Evolutionary conservation across 2,888 invertebrate species (phyloP).

Genomic region (Tortrix viridana): DNA sequence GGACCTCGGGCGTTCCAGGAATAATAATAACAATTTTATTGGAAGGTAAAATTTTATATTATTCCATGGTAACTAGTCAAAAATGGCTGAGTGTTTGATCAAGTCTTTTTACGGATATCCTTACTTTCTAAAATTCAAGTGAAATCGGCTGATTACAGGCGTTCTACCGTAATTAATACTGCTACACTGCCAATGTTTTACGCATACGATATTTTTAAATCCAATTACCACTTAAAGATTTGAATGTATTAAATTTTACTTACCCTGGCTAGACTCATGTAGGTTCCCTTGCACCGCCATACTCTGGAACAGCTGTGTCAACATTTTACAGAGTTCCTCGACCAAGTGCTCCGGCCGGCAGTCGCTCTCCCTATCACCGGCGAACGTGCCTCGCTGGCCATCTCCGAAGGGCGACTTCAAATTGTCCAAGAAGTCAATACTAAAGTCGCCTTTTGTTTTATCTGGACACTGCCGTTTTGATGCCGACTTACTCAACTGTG

Average conservation of each 20-base stretch:
- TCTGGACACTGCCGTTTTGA: conserved; percentile 54
- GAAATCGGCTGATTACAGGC: too few relatives aligned
- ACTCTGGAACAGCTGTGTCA: conserved; percentile 61
- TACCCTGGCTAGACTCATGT: conserved; percentile 62
- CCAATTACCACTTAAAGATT: too few relatives aligned
- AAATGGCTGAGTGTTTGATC: too few relatives aligned
- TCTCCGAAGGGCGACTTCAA: conserved; percentile 54
- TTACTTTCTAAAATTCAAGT: too few relatives aligned
- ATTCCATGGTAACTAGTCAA: too few relatives aligned
- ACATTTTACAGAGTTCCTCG: conserved; percentile 64
- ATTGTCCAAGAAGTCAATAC: conserved; percentile 59
- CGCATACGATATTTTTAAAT: too few relatives aligned
- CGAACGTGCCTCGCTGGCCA: conserved; percentile 41
- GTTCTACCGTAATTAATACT: too few relatives aligned
- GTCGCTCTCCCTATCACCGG: conserved; percentile 54
- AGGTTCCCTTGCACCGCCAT: conserved; percentile 56
- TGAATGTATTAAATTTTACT: conserved; percentile 14
- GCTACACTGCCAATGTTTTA: too few relatives aligned
- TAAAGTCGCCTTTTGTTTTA: conserved; percentile 53
- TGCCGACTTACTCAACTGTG: conserved; percentile 62
- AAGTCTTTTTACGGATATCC: too few relatives aligned
- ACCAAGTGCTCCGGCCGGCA: conserved; percentile 71
- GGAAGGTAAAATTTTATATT: too few relatives aligned
- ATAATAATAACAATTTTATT: too few relatives aligned
- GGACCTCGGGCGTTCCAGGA: too few relatives aligned